Evolutionary conservation across 2,888 invertebrate species (phyloP), one percentile per base, ranked within the genome.

Genomic region (Rhingia rostrata): DNA sequence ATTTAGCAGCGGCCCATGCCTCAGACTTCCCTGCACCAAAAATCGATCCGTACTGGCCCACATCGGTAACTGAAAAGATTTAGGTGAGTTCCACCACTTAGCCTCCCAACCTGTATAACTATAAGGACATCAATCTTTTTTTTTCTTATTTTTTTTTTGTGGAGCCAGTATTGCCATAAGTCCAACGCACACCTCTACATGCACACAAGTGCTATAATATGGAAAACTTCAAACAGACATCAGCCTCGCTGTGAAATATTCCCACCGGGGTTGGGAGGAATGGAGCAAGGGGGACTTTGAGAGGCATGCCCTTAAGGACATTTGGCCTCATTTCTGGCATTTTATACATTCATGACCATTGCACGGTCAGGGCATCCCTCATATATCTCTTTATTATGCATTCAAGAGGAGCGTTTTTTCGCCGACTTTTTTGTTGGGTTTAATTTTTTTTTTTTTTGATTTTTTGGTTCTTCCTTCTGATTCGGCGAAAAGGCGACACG

Each of bases 261-360:
- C n/a, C 83, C 56, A 60, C 47, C 54, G 53, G 47, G 63, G 43
- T 30, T n/a, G 22, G 33, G n/a, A 35, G 43, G n/a, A 22, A 22
- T 22, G 2, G 9, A 33, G 41, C 45, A 14, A 33, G 9, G 14
- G 51, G 51, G 35, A 39, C 22, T 39, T 33, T 14, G 58, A 35
- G 69, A 64, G 75, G 60, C 61, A 70, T 83, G 75, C 80, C 85
- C 80, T 79, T 73, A 78, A 84, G 86, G 83, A 74, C 87, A 81
- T 89, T 89, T 88, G 88, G 81, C 87, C 88, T 86, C 85, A 86
- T 88, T 88, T 86, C 75, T 86, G 86, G 74, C 74, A 80, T 82
- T 85, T 86, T 87, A 87, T 77, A 85, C 72, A 85, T 85, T 85
- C 85, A 85, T 85, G 85, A 81, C 85, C 85, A 81, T 72, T 81